A percentile compares a stretch with the other conserved stretches of the same genome.
phyloP scores from a whole-genome alignment of 2,113 vertebrate genomes.

The Macrotis lagotis region DNA sequence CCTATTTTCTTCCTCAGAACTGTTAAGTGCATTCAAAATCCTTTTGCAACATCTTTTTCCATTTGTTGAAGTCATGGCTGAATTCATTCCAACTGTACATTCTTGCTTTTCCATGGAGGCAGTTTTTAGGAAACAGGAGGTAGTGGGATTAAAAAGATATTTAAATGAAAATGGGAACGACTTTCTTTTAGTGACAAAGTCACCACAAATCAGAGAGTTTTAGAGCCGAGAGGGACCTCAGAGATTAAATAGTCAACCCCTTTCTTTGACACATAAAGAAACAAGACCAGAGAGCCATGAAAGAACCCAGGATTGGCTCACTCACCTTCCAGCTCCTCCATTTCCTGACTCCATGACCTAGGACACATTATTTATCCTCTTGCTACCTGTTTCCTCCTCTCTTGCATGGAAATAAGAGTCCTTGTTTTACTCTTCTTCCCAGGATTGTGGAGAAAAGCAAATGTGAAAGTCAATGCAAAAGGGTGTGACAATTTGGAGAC shows the following conservation, averaged over 20 bases:
- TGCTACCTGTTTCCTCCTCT: not conserved
- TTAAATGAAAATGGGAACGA: not conserved
- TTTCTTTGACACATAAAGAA: not conserved
- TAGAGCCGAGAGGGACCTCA: not conserved
- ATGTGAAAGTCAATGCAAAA: constrained; percentile 22
- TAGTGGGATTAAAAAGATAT: not conserved
- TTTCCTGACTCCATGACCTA: not conserved
- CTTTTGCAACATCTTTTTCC: constrained; percentile 17
- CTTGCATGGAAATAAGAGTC: not conserved
- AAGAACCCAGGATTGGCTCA: too few relatives aligned
- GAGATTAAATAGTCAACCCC: not conserved
- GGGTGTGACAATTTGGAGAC: not conserved
- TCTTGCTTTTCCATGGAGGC: not conserved
- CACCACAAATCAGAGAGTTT: constrained; percentile 13
- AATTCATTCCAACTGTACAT: constrained; percentile 12
- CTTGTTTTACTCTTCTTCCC: not conserved
- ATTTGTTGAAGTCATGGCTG: constrained; percentile 15
- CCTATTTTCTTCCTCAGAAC: constrained; percentile 5
- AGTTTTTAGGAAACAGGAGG: not conserved
- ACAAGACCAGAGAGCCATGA: not conserved
- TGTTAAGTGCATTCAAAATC: not conserved
- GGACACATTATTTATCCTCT: not conserved
- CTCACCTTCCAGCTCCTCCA: too few relatives aligned
- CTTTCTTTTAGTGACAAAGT: constrained; percentile 11
- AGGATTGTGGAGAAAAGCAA: not conserved